A percentile compares a stretch with the other conserved stretches of the same genome.
These are phyloP conservation scores for Drosophila yakuba DNA, from an alignment of 1,140 invertebrate species.

Conservation along the genomic window DNA sequence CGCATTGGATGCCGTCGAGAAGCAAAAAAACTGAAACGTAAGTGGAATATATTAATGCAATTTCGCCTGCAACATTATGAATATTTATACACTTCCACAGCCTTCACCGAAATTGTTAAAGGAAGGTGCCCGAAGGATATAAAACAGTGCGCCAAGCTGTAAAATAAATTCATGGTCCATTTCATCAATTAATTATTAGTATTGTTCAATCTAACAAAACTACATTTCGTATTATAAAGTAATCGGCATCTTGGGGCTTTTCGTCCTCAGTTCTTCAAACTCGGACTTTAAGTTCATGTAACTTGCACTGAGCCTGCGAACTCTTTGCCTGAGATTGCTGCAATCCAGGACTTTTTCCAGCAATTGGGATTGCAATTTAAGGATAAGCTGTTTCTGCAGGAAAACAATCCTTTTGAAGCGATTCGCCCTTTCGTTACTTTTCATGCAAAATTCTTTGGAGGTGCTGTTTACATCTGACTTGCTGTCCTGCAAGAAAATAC, in stretches of 20 bases:
- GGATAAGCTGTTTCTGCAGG: neutral
- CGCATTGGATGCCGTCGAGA: constrained; percentile 1
- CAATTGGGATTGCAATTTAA: neutral
- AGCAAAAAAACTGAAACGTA: neutral
- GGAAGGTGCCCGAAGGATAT: neutral
- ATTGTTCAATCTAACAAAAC: neutral
- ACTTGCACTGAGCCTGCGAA: neutral
- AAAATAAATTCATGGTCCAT: neutral
- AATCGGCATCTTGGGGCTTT: neutral
- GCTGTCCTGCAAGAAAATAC: no score
- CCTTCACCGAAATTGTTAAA: neutral
- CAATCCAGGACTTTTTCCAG: neutral
- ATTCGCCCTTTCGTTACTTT: neutral
- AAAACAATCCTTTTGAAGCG: neutral
- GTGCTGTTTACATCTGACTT: neutral
- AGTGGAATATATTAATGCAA: neutral
- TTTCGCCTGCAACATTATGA: no score
- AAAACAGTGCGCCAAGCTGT: neutral
- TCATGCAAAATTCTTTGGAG: neutral
- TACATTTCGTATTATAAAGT: neutral
- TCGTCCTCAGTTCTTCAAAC: neutral
- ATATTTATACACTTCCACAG: neutral
- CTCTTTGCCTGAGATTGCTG: neutral
- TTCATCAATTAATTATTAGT: neutral
- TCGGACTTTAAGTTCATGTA: neutral